Evolutionary conservation across 2,888 invertebrate species (phyloP).

Genomic region (Phymatocera aterrima): DNA sequence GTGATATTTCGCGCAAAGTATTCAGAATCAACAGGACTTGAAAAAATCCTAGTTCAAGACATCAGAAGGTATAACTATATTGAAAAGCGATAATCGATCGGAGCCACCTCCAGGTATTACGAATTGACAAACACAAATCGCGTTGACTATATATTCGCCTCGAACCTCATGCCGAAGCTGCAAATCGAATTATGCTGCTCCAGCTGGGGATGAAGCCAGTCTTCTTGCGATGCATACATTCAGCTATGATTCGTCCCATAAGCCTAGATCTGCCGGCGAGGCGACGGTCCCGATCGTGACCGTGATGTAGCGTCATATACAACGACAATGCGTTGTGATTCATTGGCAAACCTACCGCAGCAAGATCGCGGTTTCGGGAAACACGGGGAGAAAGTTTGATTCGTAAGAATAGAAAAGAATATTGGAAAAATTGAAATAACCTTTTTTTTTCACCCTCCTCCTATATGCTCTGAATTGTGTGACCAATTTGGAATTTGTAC

Average conservation of each 20-base stretch:
- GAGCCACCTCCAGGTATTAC: too few relatives aligned
- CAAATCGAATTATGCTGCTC: not conserved
- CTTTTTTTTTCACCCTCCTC: not conserved
- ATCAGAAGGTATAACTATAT: too few relatives aligned
- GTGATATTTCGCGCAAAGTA: too few relatives aligned
- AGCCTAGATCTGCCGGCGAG: not conserved
- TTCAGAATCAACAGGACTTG: too few relatives aligned
- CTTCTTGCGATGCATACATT: not conserved
- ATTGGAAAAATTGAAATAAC: not conserved
- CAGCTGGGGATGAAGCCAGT: not conserved
- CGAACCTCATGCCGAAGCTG: not conserved
- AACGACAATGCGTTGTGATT: not conserved
- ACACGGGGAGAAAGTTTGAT: not conserved
- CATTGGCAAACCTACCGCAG: not conserved
- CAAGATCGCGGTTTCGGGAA: not conserved
- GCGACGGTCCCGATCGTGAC: not conserved
- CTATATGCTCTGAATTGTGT: not conserved
- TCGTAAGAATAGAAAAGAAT: not conserved
- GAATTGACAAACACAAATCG: not conserved
- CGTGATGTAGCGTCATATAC: not conserved
- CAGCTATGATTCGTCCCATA: not conserved
- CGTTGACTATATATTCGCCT: too few relatives aligned
- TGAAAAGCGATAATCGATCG: too few relatives aligned
- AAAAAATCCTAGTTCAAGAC: too few relatives aligned
- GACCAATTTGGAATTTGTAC: constrained; percentile 32